Base-by-base conservation (phyloP, 2,888 invertebrate species). In the Pocota personata region DNA sequence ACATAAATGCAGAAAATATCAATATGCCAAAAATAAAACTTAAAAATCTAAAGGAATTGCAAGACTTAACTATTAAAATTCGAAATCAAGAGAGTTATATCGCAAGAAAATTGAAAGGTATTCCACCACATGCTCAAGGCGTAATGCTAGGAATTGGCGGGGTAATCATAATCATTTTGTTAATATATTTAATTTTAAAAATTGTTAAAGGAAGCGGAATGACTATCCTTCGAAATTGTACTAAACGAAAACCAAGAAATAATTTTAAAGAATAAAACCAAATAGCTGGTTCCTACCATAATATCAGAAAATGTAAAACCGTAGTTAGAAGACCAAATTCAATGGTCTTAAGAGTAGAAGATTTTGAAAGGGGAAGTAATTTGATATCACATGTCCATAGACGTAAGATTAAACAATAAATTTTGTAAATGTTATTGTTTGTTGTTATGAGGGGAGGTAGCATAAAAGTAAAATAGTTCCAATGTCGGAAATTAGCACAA, bases 71-170 rank as follows among this genome's bases (percentile, higher is more conserved):
- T 2, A 27, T 67, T 16, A 24, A 52, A 52, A 67, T 52, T 10
- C 40, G 16, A 27, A 67, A 67, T 55, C 52, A 55, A 6, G 37
- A 52, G 27, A 67, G 16, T 10, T 67, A 40, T 35, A 16, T 27
- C 0, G 1, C 40, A 3, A 55, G 21, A 27, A 67, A 52, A 55
- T n/a, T 40, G 27, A 67, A 57, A 37, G n/a, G 43, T 10, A 69
- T 57, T 19, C 69, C 69, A n/a, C 69, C 55, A 30, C 69, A 43
- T 57, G 19, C 24, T n/a, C 35, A 67, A 40, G 37, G 67, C 27
- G 37, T 12, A 8, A 14, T 37, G 35, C 14, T 67, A 1, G 52
- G 67, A 37, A 50, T 67, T n/a, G 14, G 21, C 19, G 52, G 50
- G n/a, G n/a, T n/a, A n/a, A n/a, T n/a, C n/a, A n/a, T 12, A 14